phyloP scores from a whole-genome alignment of 1,140 invertebrate species.

The Musca domestica region DNA sequence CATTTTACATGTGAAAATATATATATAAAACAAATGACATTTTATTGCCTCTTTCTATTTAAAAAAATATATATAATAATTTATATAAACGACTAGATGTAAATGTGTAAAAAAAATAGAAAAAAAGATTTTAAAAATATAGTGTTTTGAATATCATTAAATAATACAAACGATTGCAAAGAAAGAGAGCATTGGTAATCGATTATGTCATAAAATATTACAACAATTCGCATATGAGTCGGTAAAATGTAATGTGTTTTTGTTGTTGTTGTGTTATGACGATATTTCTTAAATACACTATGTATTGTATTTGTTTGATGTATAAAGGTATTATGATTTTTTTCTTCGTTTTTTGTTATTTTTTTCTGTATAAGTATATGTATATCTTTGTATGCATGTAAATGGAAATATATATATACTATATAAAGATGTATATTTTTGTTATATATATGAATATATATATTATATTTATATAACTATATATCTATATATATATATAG shows the following conservation, averaged over 20 bases:
- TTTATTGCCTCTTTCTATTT: not conserved
- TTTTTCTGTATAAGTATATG: not conserved
- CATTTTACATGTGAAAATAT: not conserved
- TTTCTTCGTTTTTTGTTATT: not conserved
- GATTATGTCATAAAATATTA: not conserved
- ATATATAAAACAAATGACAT: not conserved
- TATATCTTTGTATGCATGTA: not conserved
- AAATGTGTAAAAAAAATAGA: not conserved
- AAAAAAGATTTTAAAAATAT: not conserved
- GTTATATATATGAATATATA: constrained; percentile 10
- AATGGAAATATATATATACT: constrained; percentile 9
- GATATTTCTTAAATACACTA: not conserved
- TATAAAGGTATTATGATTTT: not conserved
- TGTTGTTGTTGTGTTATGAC: not conserved
- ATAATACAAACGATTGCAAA: not conserved
- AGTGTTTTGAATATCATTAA: not conserved
- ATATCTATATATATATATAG: not conserved
- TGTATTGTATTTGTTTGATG: not conserved
- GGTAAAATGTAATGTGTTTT: not conserved
- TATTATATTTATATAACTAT: constrained; percentile 4
- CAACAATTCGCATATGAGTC: not conserved
- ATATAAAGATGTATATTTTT: constrained; percentile 4
- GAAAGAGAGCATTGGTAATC: not conserved
- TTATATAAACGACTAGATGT: constrained; percentile 15
- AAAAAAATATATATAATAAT: not conserved